Evolutionary conservation across 2,888 invertebrate genomes (phyloP), one percentile per base, ranked within the genome.

Genomic region (Crioceris asparagi): DNA sequence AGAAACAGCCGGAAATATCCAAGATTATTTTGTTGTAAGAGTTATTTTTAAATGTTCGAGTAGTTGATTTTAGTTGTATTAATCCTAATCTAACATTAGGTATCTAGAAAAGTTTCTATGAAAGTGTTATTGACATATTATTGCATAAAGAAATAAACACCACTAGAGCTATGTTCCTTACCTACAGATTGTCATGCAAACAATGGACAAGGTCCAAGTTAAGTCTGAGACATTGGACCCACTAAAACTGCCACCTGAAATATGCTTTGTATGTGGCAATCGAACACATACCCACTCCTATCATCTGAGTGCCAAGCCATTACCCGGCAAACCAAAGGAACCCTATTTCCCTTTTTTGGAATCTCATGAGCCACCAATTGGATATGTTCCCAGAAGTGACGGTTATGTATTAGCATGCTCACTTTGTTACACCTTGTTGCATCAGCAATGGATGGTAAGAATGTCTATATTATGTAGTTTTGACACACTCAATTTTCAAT

Each of bases 401-500:
- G 45, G 37, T 32, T 36, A 71, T 27, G 81, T 86, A 25, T 75
- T 79, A 50, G 76, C 83, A 40, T 93, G 93, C 67, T 77, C 78
- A 62, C 75, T 92, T 18, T 93, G 93, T 67, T 86, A 83, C 65
- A 79, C 83, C 35, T 74, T 90, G 55, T 74, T 93, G 29, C 72
- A 81, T 38, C 84, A 90, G 62, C 93, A 93, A 66, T 93, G 93
- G 93, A n/a, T n/a, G n/a, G n/a, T n/a, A n/a, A n/a, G n/a, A n/a
- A n/a, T n/a, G n/a, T n/a, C n/a, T n/a, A n/a, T n/a, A n/a, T n/a
- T n/a, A n/a, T n/a, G n/a, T n/a, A n/a, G n/a, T n/a, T n/a, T n/a
- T n/a, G n/a, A n/a, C n/a, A n/a, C n/a, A n/a, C n/a, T n/a, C n/a
- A n/a, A n/a, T n/a, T n/a, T n/a, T n/a, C n/a, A n/a, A n/a, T n/a